Evolutionary conservation across 2,113 vertebrate species (phyloP).

Genomic region (Rhinopomastus cyanomelas): DNA sequence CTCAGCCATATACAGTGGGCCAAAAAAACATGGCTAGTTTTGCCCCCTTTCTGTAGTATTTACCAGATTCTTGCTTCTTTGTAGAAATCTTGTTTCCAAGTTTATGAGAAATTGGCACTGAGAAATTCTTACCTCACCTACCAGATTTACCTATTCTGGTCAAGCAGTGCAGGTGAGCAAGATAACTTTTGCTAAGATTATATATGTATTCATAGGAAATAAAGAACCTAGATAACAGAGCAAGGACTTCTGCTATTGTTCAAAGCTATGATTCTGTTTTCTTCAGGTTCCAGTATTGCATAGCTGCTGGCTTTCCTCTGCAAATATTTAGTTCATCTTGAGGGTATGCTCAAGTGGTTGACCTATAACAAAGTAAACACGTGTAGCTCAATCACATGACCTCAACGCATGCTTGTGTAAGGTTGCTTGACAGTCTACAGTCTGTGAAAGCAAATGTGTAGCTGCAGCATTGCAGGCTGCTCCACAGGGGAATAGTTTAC

Average conservation of each 20-base stretch:
- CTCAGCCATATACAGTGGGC: background rate
- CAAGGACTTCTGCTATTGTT: constrained; percentile 26
- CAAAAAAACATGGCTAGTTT: background rate
- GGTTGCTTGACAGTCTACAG: constrained; percentile 44
- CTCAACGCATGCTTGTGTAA: constrained; percentile 33
- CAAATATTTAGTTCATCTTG: constrained; percentile 73
- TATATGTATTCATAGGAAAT: background rate
- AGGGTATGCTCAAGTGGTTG: constrained; percentile 72
- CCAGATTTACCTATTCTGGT: background rate
- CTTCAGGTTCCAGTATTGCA: constrained; percentile 35
- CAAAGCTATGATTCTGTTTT: constrained; percentile 17
- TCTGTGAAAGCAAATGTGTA: constrained; percentile 48
- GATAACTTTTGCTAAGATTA: background rate
- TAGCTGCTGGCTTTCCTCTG: constrained; percentile 57
- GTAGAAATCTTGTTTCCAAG: background rate
- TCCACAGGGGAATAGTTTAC: constrained; percentile 35
- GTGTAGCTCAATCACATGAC: constrained; percentile 45
- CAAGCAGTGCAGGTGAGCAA: background rate
- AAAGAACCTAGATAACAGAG: background rate
- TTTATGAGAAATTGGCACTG: background rate
- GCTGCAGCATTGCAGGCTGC: constrained; percentile 8
- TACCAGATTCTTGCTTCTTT: background rate
- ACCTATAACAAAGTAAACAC: constrained; percentile 70
- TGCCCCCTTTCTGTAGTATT: background rate
- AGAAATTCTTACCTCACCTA: background rate